Conservation (phyloP, 2,113 vertebrate genomes). For the Grammomys dolichurus region DNA sequence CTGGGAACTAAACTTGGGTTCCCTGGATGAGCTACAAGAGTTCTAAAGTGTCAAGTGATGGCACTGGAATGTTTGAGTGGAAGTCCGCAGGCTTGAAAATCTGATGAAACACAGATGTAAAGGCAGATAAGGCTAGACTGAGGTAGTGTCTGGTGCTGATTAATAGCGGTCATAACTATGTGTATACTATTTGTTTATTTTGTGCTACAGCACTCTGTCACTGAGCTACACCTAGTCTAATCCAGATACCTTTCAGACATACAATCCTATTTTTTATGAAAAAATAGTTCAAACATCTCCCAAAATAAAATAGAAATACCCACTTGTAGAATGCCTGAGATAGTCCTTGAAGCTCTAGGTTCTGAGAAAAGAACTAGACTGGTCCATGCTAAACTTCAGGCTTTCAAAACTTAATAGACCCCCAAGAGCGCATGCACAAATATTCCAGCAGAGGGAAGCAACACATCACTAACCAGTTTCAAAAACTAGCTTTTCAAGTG, state of each 20-base stretch:
- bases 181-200: not conserved
- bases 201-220: not conserved
- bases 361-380: conserved; percentile 17
- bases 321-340: not conserved
- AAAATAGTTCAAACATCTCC: conserved; percentile 6
- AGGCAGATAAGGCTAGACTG: not conserved
- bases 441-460: conserved; percentile 74
- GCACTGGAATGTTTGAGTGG: not conserved
- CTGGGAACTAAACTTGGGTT: not conserved
- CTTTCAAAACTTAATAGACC: not conserved
- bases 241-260: not conserved
- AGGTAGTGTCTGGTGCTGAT: not conserved
- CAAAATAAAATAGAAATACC: conserved; percentile 48
- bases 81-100: not conserved
- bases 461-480: conserved; percentile 44
- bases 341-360: conserved; percentile 20
- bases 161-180: not conserved
- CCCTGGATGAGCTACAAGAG: not conserved
- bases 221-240: not conserved
- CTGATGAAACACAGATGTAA: not conserved
- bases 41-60: not conserved
- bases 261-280: not conserved
- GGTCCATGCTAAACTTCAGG: not conserved
- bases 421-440: not conserved
- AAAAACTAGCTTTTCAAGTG: conserved; percentile 2